Conservation (phyloP, 1,140 invertebrate genomes). For the Tetragnatha versicolor region DNA sequence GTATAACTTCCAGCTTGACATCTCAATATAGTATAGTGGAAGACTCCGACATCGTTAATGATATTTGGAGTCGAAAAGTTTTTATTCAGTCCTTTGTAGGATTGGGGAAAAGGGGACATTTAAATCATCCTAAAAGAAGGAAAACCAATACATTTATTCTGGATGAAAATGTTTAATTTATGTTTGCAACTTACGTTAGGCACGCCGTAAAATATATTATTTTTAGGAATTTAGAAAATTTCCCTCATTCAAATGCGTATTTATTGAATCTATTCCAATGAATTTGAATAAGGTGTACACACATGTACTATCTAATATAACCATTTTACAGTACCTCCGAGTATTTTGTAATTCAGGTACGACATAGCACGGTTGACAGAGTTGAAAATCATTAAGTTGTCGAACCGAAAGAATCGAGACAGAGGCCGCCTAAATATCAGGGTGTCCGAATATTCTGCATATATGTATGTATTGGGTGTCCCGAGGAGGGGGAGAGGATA, state of each 20-base stretch:
- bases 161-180: too few species aligned
- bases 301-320: neutral
- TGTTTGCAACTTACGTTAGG: too few species aligned
- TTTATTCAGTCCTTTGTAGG: too few species aligned
- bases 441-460: neutral
- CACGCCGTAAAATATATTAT: neutral
- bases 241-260: neutral
- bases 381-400: neutral
- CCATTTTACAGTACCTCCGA: neutral
- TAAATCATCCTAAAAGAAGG: too few species aligned
- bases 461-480: neutral
- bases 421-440: neutral
- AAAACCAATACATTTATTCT: too few species aligned
- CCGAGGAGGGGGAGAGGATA: neutral
- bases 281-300: neutral
- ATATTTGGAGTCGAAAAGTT: too few species aligned
- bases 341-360: constrained; percentile 26
- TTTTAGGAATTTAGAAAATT: neutral
- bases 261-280: neutral
- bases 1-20: too few species aligned
- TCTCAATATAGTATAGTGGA: too few species aligned
- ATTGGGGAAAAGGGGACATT: too few species aligned
- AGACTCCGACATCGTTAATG: too few species aligned
- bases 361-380: constrained; percentile 22
- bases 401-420: neutral